A percentile compares a stretch with the other conserved stretches of the same genome.
phyloP scores from a whole-genome alignment of 2,797 vertebrate genomes.

The Microctenopoma stevenorrisi region DNA sequence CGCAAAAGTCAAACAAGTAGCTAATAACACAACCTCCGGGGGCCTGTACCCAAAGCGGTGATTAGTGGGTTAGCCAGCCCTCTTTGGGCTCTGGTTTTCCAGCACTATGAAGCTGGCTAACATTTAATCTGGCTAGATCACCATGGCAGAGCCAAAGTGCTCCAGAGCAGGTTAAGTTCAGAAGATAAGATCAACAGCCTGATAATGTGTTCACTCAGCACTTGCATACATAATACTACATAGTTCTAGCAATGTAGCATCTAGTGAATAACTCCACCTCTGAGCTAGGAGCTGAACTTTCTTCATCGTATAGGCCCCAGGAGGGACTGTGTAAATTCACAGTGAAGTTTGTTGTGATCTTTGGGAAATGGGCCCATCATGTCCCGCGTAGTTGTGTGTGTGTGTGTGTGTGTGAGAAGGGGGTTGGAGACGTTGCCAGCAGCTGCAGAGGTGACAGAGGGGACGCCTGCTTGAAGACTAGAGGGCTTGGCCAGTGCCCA shows the following conservation, averaged over 20 bases:
- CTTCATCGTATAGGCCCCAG: background rate
- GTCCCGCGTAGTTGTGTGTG: constrained; percentile 55
- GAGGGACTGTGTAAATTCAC: constrained; percentile 60
- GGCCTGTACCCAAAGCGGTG: background rate
- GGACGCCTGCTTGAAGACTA: constrained; percentile 79
- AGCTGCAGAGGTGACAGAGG: constrained; percentile 87
- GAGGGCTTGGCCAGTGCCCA: constrained; percentile 75
- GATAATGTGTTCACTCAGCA: no score
- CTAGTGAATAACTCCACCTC: no score
- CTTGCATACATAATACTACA: no score
- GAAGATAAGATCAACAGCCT: no score
- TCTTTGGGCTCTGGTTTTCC: background rate
- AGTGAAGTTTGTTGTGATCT: constrained; percentile 69
- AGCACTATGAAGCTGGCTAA: background rate
- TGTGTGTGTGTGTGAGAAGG: constrained; percentile 33
- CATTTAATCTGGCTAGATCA: background rate
- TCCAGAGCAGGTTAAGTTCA: background rate
- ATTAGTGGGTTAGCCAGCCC: background rate
- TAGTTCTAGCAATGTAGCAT: no score
- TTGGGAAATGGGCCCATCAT: constrained; percentile 64
- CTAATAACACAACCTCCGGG: constrained; percentile 8
- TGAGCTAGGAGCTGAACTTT: background rate
- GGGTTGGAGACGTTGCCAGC: constrained; percentile 81
- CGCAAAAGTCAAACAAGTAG: constrained; percentile 40
- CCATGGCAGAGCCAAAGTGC: background rate